A percentile compares a stretch with the other conserved stretches of the same genome.
These are phyloP conservation scores for Crocodylus rhombifer DNA, from an alignment of 2,797 vertebrate genomes.

Conservation along the genomic window DNA sequence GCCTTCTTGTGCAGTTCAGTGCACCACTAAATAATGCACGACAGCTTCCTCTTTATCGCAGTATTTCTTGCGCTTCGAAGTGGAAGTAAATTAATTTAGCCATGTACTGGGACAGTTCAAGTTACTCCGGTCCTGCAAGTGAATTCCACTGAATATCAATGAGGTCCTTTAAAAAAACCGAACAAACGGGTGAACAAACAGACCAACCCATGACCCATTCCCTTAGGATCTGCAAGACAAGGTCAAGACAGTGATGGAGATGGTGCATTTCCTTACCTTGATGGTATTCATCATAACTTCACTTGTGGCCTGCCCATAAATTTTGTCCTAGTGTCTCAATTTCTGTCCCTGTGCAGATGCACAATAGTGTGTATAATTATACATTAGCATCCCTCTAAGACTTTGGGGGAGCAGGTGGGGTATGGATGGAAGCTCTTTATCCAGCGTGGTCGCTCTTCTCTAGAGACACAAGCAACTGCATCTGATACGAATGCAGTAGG, in stretches of 20 bases:
- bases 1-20: fast-evolving
- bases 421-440: not conserved
- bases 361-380: not conserved
- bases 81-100: too few species aligned
- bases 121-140: too few species aligned
- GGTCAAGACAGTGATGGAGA: not conserved
- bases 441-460: not conserved
- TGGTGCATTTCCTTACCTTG: too few species aligned
- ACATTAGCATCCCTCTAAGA: not conserved
- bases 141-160: too few species aligned
- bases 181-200: too few species aligned
- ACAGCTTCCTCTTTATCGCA: not conserved
- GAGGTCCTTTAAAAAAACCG: too few species aligned
- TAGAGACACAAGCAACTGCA: conserved; percentile 3
- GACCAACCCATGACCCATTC: too few species aligned
- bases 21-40: fast-evolving
- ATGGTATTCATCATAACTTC: too few species aligned
- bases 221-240: too few species aligned
- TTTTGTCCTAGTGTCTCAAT: not conserved
- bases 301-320: not conserved
- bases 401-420: not conserved
- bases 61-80: fast-evolving
- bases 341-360: conserved; percentile 2
- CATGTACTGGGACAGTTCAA: too few species aligned
- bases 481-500: conserved; percentile 14